Base-by-base conservation (phyloP, 2,888 invertebrate genomes). In the Taenaris catops region DNA sequence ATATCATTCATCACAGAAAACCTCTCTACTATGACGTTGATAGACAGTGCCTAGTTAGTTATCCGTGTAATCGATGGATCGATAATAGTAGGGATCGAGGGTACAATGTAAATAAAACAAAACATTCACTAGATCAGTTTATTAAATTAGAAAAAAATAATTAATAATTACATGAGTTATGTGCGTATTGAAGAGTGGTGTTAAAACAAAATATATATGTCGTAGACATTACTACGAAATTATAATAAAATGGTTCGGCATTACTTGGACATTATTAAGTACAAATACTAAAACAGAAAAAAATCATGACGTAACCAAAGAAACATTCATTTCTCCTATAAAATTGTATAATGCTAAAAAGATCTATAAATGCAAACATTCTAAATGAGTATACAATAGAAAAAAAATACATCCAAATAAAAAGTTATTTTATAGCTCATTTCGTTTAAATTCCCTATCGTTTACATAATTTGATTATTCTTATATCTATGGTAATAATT, bases 331-430 rank as follows among this genome's bases (percentile, higher is more conserved):
- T 58, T 59, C 65, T 53, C 59, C 63, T 67, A 70, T 70, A 70
- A 69, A 69, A 68, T 70, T 74, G 73, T 80, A 78, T 70, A 76
- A 68, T 55, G 63, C 78, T 80, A 81, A 79, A 78, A 83, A 83
- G 74, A 81, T 81, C 75, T 81, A 83, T 81, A 83, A 83, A 86
- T 86, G 84, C 81, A 74, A 76, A 73, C 70, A 70, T 74, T 47
- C 79, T 76, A 79, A 74, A 80, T 66, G 69, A 81, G 80, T 83
- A 74, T 63, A 79, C 63, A 70, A 63, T 80, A 76, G 70, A 81
- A 78, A 83, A 17, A 83, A 81, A 78, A 78, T 75, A 76, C 76
- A 76, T 83, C 76, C 71, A 78, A 81, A 81, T 61, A 51, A 76
- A 63, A 69, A 64, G 55, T 59, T 63, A 62, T 53, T 56, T 64